Conservation (phyloP, 2,113 vertebrate genomes). For the Pteropus alecto region DNA sequence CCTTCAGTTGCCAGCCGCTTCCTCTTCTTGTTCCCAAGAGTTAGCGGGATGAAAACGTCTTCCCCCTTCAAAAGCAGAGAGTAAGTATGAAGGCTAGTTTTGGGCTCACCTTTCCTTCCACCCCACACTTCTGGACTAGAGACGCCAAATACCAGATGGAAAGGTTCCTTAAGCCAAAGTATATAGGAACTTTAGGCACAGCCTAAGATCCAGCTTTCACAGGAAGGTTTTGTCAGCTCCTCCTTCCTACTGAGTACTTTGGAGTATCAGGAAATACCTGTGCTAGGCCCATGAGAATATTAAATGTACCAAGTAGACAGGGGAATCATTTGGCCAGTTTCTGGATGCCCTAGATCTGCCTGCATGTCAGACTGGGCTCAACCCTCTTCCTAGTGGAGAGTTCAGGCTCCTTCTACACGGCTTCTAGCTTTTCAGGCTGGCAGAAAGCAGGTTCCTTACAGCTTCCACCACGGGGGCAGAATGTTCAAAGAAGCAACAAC, state of each 20-base stretch:
- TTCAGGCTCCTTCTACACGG: neutral
- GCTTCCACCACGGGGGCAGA: neutral
- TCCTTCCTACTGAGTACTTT: neutral
- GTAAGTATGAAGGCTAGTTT: conserved; percentile 1
- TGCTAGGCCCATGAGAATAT: neutral
- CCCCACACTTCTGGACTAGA: neutral
- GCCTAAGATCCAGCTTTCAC: neutral
- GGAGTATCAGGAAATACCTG: neutral
- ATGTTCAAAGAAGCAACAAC: neutral
- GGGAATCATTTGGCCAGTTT: neutral
- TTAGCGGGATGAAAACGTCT: conserved; percentile 95
- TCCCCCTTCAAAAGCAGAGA: conserved; percentile 88
- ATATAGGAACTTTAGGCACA: neutral
- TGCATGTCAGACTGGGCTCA: neutral
- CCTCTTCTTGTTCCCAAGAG: conserved; percentile 50
- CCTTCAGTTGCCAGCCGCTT: conserved; percentile 68
- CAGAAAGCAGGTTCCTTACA: neutral
- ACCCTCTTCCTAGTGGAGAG: neutral
- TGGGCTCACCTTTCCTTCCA: neutral
- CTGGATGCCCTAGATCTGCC: neutral
- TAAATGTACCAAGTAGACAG: neutral
- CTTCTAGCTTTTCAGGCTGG: neutral
- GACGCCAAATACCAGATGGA: neutral
- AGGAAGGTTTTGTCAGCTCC: neutral
- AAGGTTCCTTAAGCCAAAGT: neutral